A percentile compares a stretch with the other conserved stretches of the same genome.
Evolutionary conservation across 2,888 invertebrate genomes (phyloP).

Genomic region (Drosophila atripex): DNA sequence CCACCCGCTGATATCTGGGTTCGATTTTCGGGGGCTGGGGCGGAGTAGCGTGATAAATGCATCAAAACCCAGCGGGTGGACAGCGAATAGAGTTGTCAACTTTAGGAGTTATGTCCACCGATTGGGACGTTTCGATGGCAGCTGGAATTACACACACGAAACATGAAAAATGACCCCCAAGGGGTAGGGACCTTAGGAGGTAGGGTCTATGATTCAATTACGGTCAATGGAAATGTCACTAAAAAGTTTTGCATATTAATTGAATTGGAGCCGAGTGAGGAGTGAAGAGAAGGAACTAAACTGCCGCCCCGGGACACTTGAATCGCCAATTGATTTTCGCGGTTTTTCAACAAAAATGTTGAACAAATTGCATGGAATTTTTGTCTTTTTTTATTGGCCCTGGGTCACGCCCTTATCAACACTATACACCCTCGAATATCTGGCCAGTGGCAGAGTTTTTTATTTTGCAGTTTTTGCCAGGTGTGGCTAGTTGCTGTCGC

Average conservation of each 20-base stretch:
- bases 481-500: slow-evolving; percentile 62
- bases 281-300: background rate
- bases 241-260: slow-evolving; percentile 62
- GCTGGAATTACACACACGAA: slow-evolving; percentile 31
- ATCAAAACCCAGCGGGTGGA: slow-evolving; percentile 42
- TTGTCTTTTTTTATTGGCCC: slow-evolving; percentile 25
- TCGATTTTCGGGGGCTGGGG: slow-evolving; percentile 38
- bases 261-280: slow-evolving; percentile 21
- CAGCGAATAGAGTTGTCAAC: slow-evolving; percentile 68
- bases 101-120: slow-evolving; percentile 31
- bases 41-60: slow-evolving; percentile 61
- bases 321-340: slow-evolving; percentile 82
- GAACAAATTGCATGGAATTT: slow-evolving; percentile 61
- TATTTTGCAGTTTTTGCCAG: slow-evolving; percentile 44
- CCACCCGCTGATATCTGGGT: slow-evolving; percentile 75
- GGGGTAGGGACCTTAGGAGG: background rate
- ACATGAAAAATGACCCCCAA: slow-evolving; percentile 35
- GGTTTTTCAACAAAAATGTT: slow-evolving; percentile 79
- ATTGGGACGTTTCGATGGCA: slow-evolving; percentile 37
- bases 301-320: slow-evolving; percentile 49
- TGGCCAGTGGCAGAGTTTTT: slow-evolving; percentile 30
- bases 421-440: slow-evolving; percentile 47
- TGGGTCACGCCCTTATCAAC: slow-evolving; percentile 73
- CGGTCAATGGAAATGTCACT: slow-evolving; percentile 62
- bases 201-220: slow-evolving; percentile 71